Percentiles rank a stretch among this genome's conserved stretches.
phyloP scores from a whole-genome alignment of 1,140 invertebrate species.

The Coenobita brevimanus region DNA sequence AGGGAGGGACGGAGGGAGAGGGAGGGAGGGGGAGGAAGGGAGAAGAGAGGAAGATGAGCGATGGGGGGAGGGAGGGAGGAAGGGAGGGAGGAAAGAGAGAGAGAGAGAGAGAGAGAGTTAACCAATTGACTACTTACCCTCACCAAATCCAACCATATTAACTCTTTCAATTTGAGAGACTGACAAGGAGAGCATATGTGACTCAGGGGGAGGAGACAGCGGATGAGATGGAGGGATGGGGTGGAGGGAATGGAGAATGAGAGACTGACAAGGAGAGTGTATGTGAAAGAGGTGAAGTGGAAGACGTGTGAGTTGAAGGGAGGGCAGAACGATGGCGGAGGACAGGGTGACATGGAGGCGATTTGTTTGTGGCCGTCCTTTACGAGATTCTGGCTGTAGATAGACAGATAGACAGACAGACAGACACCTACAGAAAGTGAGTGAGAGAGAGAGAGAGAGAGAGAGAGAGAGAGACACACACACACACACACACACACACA shows the following conservation, averaged over 20 bases:
- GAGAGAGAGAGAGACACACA: background rate
- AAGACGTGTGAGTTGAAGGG: background rate
- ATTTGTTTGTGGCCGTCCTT: no score
- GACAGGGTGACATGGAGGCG: no score
- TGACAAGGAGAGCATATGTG: background rate
- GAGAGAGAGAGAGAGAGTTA: background rate
- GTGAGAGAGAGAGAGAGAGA: background rate
- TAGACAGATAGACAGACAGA: no score
- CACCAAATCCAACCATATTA: no score
- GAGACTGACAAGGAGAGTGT: background rate
- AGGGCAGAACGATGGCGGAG: no score
- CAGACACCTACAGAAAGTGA: no score
- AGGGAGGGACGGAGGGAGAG: background rate
- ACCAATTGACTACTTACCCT: no score
- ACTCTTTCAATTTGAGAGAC: no score
- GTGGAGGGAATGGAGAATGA: background rate
- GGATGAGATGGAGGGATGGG: background rate
- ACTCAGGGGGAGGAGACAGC: background rate
- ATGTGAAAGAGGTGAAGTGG: background rate
- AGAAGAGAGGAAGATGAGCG: background rate
- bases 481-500: no score
- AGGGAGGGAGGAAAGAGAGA: background rate
- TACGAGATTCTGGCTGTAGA: no score
- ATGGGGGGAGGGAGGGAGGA: no score
- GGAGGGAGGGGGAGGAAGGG: background rate